A percentile compares a stretch with the other conserved stretches of the same genome.
These are phyloP conservation scores for Silurus asotus DNA, from an alignment of 2,113 vertebrate species.

Conservation along the genomic window DNA sequence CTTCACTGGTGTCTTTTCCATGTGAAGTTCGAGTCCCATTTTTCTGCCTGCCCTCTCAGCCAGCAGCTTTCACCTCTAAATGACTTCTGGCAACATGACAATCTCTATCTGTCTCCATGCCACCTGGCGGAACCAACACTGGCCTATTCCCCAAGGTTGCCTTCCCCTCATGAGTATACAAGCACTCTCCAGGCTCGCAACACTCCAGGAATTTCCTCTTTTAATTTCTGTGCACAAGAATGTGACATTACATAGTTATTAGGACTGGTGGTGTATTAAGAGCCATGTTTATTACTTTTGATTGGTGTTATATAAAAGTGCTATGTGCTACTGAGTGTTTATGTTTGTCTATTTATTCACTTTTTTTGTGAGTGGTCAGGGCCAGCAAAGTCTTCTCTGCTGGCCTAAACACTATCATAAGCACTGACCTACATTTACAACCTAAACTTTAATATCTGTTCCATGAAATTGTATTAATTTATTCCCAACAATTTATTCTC, in stretches of 20 bases:
- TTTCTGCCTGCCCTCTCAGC: slow-evolving; percentile 30
- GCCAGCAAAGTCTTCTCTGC: too few species aligned
- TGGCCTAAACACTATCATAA: too few species aligned
- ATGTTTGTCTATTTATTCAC: background rate
- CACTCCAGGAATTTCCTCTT: slow-evolving; percentile 54
- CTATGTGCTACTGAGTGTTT: slow-evolving; percentile 8
- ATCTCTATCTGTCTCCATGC: slow-evolving; percentile 65
- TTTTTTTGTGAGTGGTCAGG: background rate
- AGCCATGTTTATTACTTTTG: slow-evolving; percentile 54
- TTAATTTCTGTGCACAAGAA: slow-evolving; percentile 39
- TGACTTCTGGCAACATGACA: slow-evolving; percentile 56
- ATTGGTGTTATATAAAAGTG: slow-evolving; percentile 16
- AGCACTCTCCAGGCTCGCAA: slow-evolving; percentile 49
- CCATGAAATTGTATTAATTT: too few species aligned
- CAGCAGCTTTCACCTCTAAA: slow-evolving; percentile 49
- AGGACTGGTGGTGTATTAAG: slow-evolving; percentile 37
- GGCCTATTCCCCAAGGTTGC: slow-evolving; percentile 65
- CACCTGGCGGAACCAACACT: slow-evolving; percentile 67
- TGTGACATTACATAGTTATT: slow-evolving; percentile 28
- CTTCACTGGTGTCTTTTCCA: slow-evolving; percentile 13
- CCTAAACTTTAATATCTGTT: too few species aligned
- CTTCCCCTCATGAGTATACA: slow-evolving; percentile 57
- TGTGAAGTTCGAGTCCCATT: slow-evolving; percentile 5
- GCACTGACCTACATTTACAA: too few species aligned
- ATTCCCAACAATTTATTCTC: too few species aligned